Conservation (phyloP, 2,888 invertebrate genomes). For the Drosophila setosimentum region DNA sequence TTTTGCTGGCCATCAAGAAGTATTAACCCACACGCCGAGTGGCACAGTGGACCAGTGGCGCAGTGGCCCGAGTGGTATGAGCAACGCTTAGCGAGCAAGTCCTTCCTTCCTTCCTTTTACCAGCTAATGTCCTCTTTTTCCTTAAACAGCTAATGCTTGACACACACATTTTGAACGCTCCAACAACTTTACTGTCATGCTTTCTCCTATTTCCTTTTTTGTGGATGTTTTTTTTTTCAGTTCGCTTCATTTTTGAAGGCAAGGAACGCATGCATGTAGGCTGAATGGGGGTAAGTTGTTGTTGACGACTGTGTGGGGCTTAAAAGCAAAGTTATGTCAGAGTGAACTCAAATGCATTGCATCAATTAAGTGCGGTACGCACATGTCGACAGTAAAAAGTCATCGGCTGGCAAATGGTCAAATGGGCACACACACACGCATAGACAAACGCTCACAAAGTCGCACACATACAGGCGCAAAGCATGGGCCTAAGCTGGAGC, state of each 20-base stretch:
- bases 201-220: conserved; percentile 22
- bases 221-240: neutral
- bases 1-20: conserved; percentile 16
- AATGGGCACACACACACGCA: conserved; percentile 27
- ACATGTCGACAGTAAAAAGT: conserved; percentile 71
- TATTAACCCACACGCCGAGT: conserved; percentile 4
- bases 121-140: conserved; percentile 26
- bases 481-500: conserved; percentile 37
- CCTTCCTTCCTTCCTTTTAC: neutral
- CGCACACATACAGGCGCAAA: conserved; percentile 6
- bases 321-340: conserved; percentile 75
- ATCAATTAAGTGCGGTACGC: conserved; percentile 67
- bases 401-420: conserved; percentile 70
- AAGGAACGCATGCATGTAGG: conserved; percentile 4
- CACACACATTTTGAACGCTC: conserved; percentile 44
- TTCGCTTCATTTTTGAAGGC: neutral
- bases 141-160: conserved; percentile 45
- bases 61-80: conserved; percentile 16
- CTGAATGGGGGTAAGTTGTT: conserved; percentile 6
- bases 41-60: no score
- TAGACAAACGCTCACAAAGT: neutral
- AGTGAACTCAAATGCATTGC: conserved; percentile 69
- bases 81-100: conserved; percentile 10
- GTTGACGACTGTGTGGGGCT: conserved; percentile 42
- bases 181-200: conserved; percentile 44